Percentiles rank a stretch among this genome's conserved stretches.
Conservation (phyloP, 2,113 vertebrate genomes). For the Jaculus jaculus region DNA sequence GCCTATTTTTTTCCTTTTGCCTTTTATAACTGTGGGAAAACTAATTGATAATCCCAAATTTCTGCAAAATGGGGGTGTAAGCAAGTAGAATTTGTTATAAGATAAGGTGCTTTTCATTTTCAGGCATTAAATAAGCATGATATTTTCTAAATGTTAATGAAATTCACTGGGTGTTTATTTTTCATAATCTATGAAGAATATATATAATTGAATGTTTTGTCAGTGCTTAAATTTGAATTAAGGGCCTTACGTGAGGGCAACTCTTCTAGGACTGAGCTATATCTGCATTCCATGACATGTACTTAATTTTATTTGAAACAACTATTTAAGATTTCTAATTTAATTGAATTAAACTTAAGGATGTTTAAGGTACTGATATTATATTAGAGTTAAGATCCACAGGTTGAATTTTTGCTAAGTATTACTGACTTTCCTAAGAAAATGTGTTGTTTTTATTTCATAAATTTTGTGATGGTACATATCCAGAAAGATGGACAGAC, state of each 20-base stretch:
- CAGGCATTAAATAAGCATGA: not conserved
- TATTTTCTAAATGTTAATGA: not conserved
- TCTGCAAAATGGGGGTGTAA: not conserved
- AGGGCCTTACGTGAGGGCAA: not conserved
- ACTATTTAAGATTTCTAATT: not conserved
- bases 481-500: not conserved
- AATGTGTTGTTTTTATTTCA: not conserved
- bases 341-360: constrained; percentile 15
- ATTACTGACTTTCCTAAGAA: not conserved
- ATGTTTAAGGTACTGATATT: not conserved
- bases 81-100: not conserved
- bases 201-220: not conserved
- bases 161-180: not conserved
- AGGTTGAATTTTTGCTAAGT: not conserved
- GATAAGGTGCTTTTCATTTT: not conserved
- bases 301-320: not conserved
- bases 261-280: not conserved
- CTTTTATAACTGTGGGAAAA: not conserved
- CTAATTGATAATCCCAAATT: not conserved
- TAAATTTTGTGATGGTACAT: not conserved
- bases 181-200: not conserved
- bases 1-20: not conserved
- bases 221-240: not conserved
- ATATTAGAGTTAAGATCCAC: not conserved
- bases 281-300: not conserved